Conservation (phyloP, 2,113 vertebrate genomes). For the Tinamus guttatus region DNA sequence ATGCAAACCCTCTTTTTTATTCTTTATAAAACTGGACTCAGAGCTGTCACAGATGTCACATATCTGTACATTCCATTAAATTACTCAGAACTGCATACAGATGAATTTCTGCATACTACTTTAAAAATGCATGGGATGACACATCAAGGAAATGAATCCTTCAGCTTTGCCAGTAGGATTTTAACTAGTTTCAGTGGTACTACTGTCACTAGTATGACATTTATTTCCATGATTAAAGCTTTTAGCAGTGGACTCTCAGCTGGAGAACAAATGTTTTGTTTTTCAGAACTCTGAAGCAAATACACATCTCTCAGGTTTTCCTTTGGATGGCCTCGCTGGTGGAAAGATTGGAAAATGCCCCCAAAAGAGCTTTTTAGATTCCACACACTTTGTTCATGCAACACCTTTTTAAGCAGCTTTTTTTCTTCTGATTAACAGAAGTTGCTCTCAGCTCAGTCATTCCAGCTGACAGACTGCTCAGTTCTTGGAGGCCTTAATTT, state of each 20-base stretch:
- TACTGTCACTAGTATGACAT: not conserved
- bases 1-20: not conserved
- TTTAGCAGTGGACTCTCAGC: not conserved
- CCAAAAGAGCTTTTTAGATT: not conserved
- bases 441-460: not conserved
- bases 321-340: not conserved
- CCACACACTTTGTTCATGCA: not conserved
- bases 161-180: not conserved
- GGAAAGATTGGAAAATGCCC: not conserved
- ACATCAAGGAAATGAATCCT: constrained; percentile 20
- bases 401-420: not conserved
- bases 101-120: not conserved
- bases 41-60: not conserved
- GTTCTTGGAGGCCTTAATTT: not conserved
- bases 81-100: not conserved
- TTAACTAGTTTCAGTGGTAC: not conserved
- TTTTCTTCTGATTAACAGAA: not conserved
- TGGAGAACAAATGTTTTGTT: not conserved
- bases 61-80: not conserved
- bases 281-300: constrained; percentile 3
- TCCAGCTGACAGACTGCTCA: not conserved
- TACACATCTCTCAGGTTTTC: not conserved
- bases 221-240: constrained; percentile 8
- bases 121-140: constrained; percentile 24
- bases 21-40: not conserved